Base-by-base conservation (phyloP, 2,888 invertebrate genomes). In the Spialia ferax region DNA sequence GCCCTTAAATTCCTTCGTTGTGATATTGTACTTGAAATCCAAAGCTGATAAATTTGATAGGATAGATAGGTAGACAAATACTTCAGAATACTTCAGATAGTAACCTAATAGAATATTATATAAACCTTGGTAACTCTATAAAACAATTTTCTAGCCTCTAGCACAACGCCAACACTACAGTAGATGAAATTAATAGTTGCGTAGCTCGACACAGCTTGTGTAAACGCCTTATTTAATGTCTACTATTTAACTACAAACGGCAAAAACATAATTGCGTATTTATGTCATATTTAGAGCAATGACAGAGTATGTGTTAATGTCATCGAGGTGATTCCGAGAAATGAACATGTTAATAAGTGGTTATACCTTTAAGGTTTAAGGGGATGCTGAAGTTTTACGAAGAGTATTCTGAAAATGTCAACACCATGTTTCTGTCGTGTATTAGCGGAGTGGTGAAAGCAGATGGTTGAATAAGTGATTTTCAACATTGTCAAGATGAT, bases 381-480 rank as follows among this genome's bases (percentile, higher is more conserved):
- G 72, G 75, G 77, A 76, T 74, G 71, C 70, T n/a, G n/a, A n/a
- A n/a, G 75, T 69, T 73, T 77, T 88, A 90, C 90, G 90, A 91
- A 88, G 88, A 88, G 80, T 88, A 85, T 90, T 89, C 84, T 82
- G 80, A 79, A 82, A 87, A 87, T 85, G 88, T 87, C 88, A 86
- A 89, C 86, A 84, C 70, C 69, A n/a, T 75, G 81, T 84, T 87
- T 87, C 86, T 84, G 82, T 80, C 80, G 78, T n/a, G n/a, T n/a
- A n/a, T n/a, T n/a, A n/a, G n/a, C n/a, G n/a, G n/a, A n/a, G n/a
- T n/a, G n/a, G n/a, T n/a, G n/a, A n/a, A n/a, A n/a, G n/a, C n/a
- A n/a, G n/a, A n/a, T n/a, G n/a, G n/a, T n/a, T n/a, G n/a, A n/a
- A n/a, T n/a, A 32, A 32, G 32, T 11, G 32, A 10, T 32, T 32